Evolutionary conservation across 2,888 invertebrate genomes (phyloP), one percentile per base, ranked within the genome.

Genomic region (Portevinia maculata): DNA sequence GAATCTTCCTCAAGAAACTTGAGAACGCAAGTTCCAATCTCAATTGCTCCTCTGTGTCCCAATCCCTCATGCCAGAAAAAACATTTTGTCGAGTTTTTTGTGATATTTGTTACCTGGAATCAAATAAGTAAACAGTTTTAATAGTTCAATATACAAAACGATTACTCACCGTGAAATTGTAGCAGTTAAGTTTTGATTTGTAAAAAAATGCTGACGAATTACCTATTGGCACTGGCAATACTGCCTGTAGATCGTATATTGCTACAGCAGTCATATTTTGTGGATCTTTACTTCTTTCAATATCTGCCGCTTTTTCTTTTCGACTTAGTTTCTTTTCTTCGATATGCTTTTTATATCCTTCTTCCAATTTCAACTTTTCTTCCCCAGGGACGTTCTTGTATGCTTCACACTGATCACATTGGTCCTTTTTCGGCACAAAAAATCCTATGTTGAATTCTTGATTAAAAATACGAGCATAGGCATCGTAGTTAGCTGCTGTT

Each of bases 351-450:
- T 32, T 39, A 13, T 60, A 48, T 39, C 34, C 24, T 55, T 71
- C 59, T 59, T 59, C 70, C 48, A 46, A 46, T 30, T 55, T 55
- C n/a, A 21, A 28, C 39, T 55, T 53, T 37, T 52, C 53, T 55
- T 57, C 69, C 13, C 41, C 52, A 55, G 55, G 17, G 50, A 52
- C 70, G 59, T 70, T 70, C 55, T 57, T 46, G 24, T 57, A 70
- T 50, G 32, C 44, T 39, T 70, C 70, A 32, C 59, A 70, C 59
- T 70, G 57, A 46, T 70, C 70, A 17, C 70, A 70, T 39, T 70
- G n/a, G n/a, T n/a, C n/a, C n/a, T n/a, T n/a, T n/a, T n/a, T n/a
- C n/a, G n/a, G n/a, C n/a, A n/a, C n/a, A 11, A 37, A n/a, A 5
- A n/a, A n/a, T n/a, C n/a, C n/a, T n/a, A n/a, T n/a, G n/a, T n/a